Evolutionary conservation across 1,140 invertebrate genomes (phyloP), one percentile per base, ranked within the genome.

Genomic region (Dendrolimus kikuchii): DNA sequence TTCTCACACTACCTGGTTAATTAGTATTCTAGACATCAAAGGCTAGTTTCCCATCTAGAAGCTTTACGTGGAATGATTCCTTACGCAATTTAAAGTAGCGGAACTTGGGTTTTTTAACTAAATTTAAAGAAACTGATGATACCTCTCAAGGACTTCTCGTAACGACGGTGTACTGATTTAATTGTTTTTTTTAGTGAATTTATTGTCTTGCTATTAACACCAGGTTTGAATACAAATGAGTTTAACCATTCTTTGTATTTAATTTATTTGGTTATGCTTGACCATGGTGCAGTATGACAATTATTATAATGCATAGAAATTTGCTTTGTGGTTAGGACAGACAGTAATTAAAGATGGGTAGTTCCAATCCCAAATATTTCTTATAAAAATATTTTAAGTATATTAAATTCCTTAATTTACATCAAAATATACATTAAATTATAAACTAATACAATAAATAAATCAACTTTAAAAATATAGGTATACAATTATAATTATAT

Each of bases 51-150:
- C 58, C 66, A 72, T 72, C 66, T 74, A 59, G 53, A 49, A 48
- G 62, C 46, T 47, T 52, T 81, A 77, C 71, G 64, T 66, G 68
- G 70, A 71, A 73, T 68, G 60, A 64, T 66, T 68, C 57, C 59
- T 46, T 58, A 57, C 57, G 50, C 63, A 71, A 68, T 70, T 74
- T 71, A 66, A 51, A 74, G 77, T 74, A 81, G 64, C 65, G 66
- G 70, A 72, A 73, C 70, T 58, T 53, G 60, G 52, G 43, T 59
- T 67, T 61, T 63, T 66, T 45, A 55, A 60, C 61, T 64, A 73
- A 77, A 71, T 75, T 71, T 71, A 64, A 44, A 53, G 64, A 64
- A 71, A 65, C 64, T 38, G 42, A 40, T 39, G 8, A 23, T 7
- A n/a, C 5, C 23, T 41, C 42, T 70, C 77, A 77, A 78, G 75